Percentiles rank a stretch among this genome's conserved stretches.
These are phyloP conservation scores for Pampusana beccarii DNA, from an alignment of 2,113 vertebrate species.

Conservation along the genomic window DNA sequence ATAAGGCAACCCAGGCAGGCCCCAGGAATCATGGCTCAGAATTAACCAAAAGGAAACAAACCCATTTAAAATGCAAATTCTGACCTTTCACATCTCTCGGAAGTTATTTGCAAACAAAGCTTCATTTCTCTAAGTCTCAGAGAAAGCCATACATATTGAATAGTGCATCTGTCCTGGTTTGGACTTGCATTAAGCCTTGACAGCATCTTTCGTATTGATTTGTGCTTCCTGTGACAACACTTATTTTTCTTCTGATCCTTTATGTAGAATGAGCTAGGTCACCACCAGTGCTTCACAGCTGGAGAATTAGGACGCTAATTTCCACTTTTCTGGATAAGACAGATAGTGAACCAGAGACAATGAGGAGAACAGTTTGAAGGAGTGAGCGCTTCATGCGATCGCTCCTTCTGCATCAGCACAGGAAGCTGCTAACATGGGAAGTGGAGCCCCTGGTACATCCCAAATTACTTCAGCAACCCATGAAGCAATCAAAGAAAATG, in stretches of 20 bases:
- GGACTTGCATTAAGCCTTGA: too few relatives aligned
- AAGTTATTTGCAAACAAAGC: background rate
- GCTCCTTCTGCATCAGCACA: background rate
- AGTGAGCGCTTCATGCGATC: rapidly evolving
- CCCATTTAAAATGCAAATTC: background rate
- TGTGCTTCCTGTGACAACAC: rapidly evolving
- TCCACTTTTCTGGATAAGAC: background rate
- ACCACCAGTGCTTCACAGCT: background rate
- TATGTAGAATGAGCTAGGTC: background rate
- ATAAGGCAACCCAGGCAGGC: background rate
- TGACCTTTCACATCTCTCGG: background rate
- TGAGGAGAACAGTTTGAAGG: background rate
- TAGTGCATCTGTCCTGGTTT: too few relatives aligned
- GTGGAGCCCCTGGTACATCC: background rate
- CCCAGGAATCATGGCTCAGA: background rate
- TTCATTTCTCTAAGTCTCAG: background rate
- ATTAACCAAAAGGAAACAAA: background rate
- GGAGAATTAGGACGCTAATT: background rate
- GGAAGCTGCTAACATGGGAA: background rate
- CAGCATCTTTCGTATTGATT: background rate
- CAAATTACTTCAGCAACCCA: background rate
- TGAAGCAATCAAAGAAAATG: background rate
- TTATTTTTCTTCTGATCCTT: background rate
- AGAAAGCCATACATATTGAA: background rate
- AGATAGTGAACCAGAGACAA: background rate